phyloP scores from a whole-genome alignment of 2,797 vertebrate genomes.

The Sebastes miniatus region DNA sequence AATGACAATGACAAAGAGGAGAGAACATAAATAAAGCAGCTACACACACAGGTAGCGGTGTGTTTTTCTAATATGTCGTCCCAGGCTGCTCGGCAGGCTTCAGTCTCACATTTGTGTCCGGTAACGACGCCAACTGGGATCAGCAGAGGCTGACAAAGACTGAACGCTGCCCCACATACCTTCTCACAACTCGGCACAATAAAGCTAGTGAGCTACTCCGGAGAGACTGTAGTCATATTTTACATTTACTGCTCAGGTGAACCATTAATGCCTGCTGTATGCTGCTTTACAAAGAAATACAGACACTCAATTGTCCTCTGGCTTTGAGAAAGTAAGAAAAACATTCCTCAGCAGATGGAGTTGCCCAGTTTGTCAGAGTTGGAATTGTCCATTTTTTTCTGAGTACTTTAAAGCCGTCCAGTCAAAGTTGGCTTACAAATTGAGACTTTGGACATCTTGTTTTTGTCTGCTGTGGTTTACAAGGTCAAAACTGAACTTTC shows the following conservation, averaged over 20 bases:
- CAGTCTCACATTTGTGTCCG: background rate
- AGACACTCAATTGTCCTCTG: background rate
- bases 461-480: background rate
- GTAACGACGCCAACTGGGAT: background rate
- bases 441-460: background rate
- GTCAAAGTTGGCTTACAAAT: background rate
- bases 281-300: background rate
- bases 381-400: background rate
- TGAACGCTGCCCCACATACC: background rate
- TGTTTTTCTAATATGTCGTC: background rate
- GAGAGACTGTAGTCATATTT: background rate
- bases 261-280: background rate
- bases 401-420: too few relatives aligned
- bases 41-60: background rate
- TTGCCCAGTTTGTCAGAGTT: background rate
- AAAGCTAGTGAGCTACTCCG: background rate
- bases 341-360: background rate
- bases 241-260: background rate
- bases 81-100: background rate
- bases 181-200: background rate
- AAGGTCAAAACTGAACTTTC: too few relatives aligned
- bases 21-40: background rate
- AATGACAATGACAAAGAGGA: background rate
- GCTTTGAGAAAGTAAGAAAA: background rate
- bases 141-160: background rate